phyloP scores from a whole-genome alignment of 2,888 invertebrate species.

The Yponomeuta malinellus region DNA sequence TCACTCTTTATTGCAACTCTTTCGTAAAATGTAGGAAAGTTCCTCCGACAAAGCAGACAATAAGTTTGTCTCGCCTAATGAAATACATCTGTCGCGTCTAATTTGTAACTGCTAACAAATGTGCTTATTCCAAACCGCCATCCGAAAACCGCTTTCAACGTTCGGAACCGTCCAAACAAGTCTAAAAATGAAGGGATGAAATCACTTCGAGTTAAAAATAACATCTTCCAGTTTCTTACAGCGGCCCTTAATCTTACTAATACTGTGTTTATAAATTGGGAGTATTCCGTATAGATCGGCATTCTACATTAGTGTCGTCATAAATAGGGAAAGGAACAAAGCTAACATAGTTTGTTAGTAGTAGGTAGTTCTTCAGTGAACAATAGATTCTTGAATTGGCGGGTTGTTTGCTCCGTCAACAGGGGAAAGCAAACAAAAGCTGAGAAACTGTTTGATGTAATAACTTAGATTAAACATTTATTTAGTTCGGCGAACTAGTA shows the following conservation, averaged over 20 bases:
- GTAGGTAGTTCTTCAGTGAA: background rate
- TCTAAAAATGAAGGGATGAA: conserved; percentile 51
- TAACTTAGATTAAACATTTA: background rate
- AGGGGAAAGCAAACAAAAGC: background rate
- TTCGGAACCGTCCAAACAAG: conserved; percentile 25
- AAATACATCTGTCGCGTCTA: background rate
- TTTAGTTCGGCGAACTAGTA: background rate
- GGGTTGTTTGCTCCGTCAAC: background rate
- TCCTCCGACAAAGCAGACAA: background rate
- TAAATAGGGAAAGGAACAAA: conserved; percentile 13
- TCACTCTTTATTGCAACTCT: no score
- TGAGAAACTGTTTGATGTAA: background rate
- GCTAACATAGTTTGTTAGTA: background rate
- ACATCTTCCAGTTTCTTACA: background rate
- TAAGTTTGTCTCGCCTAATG: background rate
- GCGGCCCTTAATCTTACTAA: conserved; percentile 14
- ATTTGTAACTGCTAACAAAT: conserved; percentile 1
- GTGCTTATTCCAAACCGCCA: background rate
- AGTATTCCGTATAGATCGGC: conserved; percentile 28
- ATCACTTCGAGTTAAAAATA: conserved; percentile 57
- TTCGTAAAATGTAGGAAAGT: no score
- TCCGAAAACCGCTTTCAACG: conserved; percentile 24
- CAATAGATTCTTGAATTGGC: background rate
- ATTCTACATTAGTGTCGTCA: conserved; percentile 16
- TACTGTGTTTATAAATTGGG: conserved; percentile 12